These are phyloP conservation scores for Catocala fraxini DNA, from an alignment of 2,888 invertebrate genomes.

Conservation along the genomic window DNA sequence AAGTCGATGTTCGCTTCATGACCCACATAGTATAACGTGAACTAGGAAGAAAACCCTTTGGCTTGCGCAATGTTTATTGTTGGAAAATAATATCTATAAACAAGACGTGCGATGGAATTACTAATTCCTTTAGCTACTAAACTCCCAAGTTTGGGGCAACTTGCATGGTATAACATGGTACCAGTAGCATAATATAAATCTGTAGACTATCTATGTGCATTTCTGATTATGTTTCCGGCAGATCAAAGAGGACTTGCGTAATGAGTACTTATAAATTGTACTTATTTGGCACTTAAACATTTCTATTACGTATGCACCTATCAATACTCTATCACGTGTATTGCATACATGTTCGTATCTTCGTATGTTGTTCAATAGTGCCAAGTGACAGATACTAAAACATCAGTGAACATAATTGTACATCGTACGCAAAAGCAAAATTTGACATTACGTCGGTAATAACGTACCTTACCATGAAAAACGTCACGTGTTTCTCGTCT, in stretches of 20 bases:
- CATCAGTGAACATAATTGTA: slow-evolving; percentile 54
- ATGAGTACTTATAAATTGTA: slow-evolving; percentile 29
- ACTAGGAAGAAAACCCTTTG: slow-evolving; percentile 66
- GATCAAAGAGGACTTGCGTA: background rate
- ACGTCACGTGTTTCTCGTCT: slow-evolving; percentile 65
- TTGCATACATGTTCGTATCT: slow-evolving; percentile 17
- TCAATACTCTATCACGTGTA: slow-evolving; percentile 40
- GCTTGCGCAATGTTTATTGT: slow-evolving; percentile 66
- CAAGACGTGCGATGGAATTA: slow-evolving; percentile 36
- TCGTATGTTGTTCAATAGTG: slow-evolving; percentile 46
- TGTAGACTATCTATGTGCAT: no score
- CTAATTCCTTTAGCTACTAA: slow-evolving; percentile 21
- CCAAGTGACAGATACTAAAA: slow-evolving; percentile 56
- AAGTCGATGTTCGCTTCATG: slow-evolving; percentile 59
- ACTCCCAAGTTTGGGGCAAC: no score
- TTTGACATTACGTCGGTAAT: slow-evolving; percentile 52
- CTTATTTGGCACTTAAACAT: slow-evolving; percentile 32
- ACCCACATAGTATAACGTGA: slow-evolving; percentile 70
- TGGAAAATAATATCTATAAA: slow-evolving; percentile 57
- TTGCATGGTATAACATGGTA: no score
- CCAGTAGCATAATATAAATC: no score
- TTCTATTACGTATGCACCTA: slow-evolving; percentile 36
- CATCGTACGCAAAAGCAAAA: slow-evolving; percentile 60
- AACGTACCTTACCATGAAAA: slow-evolving; percentile 24
- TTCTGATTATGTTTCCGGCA: background rate